Evolutionary conservation across 2,113 vertebrate species (phyloP), one percentile per base, ranked within the genome.

Genomic region (Catagonus wagneri): DNA sequence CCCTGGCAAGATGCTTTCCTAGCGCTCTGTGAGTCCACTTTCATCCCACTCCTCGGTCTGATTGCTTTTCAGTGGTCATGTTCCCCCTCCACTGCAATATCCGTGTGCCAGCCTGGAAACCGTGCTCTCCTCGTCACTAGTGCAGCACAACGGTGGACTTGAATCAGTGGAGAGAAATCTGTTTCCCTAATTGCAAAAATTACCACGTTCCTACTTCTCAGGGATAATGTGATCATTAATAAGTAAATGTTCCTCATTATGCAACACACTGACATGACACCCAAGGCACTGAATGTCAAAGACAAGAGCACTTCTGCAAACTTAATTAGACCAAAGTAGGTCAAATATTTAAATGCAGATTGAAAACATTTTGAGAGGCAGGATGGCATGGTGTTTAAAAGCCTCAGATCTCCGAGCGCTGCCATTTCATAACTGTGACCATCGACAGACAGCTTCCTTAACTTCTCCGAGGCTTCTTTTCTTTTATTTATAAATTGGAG

Each of bases 401-500:
- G 44, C 1, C 7, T 25, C n/a, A 66, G 29, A 4, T 87, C 29
- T 17, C 17, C 20, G 56, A n/a, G 22, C 27, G 63, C 58, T 90
- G 61, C 50, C 29, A 20, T 34, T 87, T 66, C 36, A 39, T 52
- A 75, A 90, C 2, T 11, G 1, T 90, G 50, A 75, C 12, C 44
- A 13, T 6, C 27, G 52, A n/a, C 12, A n/a, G 52, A n/a, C 12
- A n/a, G n/a, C n/a, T 19, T 58, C 39, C 50, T 74, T 63, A 34
- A 60, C 32, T 12, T 87, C 63, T 72, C 15, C 20, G 10, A 60
- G 20, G 17, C 4, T 86, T 20, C 23, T 74, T 83, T 72, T 69
- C n/a, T 14, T 14, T 96, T 52, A 44, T 88, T 36, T 52, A 66
- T 72, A 81, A 85, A 90, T 81, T 74, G 50, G 68, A 88, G 50